Conservation (phyloP, 35 echinoderm and acorn worm species). For the Apostichopus californicus region DNA sequence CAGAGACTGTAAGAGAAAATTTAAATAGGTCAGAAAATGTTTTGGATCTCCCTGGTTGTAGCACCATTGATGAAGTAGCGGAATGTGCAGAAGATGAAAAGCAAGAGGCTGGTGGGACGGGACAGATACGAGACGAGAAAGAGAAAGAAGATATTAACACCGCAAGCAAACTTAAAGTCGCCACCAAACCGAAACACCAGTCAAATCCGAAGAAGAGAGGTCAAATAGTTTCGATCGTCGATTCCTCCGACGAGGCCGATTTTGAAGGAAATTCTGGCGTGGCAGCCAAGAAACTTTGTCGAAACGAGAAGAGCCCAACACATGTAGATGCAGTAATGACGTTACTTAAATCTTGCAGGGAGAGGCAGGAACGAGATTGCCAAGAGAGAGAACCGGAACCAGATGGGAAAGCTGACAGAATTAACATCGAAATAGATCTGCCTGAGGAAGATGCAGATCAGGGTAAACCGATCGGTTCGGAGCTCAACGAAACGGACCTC, state of each 20-base stretch:
- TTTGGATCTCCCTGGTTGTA: neutral
- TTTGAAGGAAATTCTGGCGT: slow-evolving; percentile 24
- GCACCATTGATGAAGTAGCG: neutral
- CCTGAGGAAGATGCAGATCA: neutral
- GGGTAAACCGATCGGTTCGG: too few species aligned
- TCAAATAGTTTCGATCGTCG: neutral
- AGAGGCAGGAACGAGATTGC: neutral
- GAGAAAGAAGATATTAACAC: neutral
- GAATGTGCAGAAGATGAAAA: neutral
- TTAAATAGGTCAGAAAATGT: too few species aligned
- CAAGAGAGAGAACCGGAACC: neutral
- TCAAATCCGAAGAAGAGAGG: neutral
- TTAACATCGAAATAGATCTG: neutral
- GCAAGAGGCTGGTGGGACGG: neutral
- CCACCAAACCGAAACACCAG: neutral
- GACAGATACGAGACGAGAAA: neutral
- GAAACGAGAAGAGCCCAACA: neutral
- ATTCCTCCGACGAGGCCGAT: slow-evolving; percentile 40
- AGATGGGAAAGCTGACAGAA: neutral
- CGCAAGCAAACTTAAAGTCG: neutral
- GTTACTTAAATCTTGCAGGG: neutral
- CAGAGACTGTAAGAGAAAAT: neutral
- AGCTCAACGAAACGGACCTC: too few species aligned
- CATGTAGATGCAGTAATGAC: neutral
- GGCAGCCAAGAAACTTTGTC: neutral